Percentiles rank a stretch among this genome's conserved stretches.
Conservation (phyloP, 2,888 invertebrate genomes). For the Sabellastarte sp. region DNA sequence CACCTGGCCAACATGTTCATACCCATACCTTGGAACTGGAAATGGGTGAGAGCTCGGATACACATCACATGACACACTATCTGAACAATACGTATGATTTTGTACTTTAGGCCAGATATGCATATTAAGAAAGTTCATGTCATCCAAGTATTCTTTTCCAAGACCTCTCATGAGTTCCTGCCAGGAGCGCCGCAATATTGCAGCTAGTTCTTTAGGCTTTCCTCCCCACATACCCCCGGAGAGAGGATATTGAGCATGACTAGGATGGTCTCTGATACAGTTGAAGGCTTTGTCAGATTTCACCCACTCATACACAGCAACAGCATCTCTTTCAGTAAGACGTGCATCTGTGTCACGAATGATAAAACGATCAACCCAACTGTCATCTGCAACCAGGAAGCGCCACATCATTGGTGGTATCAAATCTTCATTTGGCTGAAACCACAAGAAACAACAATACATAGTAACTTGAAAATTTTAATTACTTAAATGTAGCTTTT, state of each 20-base stretch:
- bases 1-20: conserved; percentile 31
- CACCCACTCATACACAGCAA: conserved; percentile 31
- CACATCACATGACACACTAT: conserved; percentile 32
- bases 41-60: conserved; percentile 28
- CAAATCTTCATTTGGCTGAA: too few species aligned
- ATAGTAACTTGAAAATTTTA: too few species aligned
- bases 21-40: conserved; percentile 23
- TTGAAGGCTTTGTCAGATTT: conserved; percentile 26
- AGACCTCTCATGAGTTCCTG: conserved; percentile 24
- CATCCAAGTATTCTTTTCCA: conserved; percentile 20
- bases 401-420: conserved; percentile 37
- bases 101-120: conserved; percentile 30
- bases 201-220: conserved; percentile 13
- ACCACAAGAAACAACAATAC: too few species aligned
- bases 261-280: conserved; percentile 34
- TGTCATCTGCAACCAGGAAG: conserved; percentile 32
- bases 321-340: conserved; percentile 27
- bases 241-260: conserved; percentile 27
- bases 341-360: conserved; percentile 29
- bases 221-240: conserved; percentile 35
- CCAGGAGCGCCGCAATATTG: conserved; percentile 25
- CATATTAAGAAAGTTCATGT: conserved; percentile 28
- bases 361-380: conserved; percentile 29
- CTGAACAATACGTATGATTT: conserved; percentile 26
- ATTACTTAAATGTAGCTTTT: too few species aligned